Base-by-base conservation (phyloP, 1,140 invertebrate species). In the Tribolium castaneum region DNA sequence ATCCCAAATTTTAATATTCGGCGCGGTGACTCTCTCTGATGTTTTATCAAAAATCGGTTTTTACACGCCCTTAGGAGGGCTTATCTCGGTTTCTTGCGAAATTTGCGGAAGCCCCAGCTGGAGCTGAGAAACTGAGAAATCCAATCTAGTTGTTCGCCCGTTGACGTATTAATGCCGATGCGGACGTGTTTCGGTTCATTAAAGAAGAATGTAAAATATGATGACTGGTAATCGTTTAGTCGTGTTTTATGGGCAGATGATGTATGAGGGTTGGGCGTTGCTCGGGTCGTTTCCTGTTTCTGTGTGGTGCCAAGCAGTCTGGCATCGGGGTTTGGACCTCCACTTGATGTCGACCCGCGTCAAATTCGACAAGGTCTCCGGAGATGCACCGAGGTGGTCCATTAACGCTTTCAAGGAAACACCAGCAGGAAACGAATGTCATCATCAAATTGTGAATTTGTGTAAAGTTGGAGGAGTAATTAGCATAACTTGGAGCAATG, bases 301-400 rank as follows among this genome's bases (percentile, higher is more conserved):
- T 81, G 82, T 82, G 80, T 80, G 82, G 82, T 82, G 82, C 82
- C 82, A 82, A 79, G 82, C 82, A 80, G 82, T 82, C 82, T 82
- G 78, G 70, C 16, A n/a, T 62, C 25, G 25, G 52, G 70, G 39
- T 71, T 74, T 52, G 50, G 66, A 73, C 66, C 49, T 72, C 49
- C 76, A 78, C 71, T 75, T 50, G 77, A 77, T 70, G 71, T 73
- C 71, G 49, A 73, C 71, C 71, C 71, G 71, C 71, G 49, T 73
- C 71, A 73, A 73, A 73, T 54, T 54, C 25, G 30, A 73, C 52
- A 73, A 73, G 19, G 52, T 54, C 71, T 52, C 70, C 34, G 25
- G 45, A 73, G 49, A 34, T 16, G n/a, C 45, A 54, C 50, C 49
- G 52, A 51, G 71, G 71, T 73, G 71, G 71, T 73, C 71, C 71